These are phyloP conservation scores for Numida meleagris DNA, from an alignment of 2,113 vertebrate species.

Conservation along the genomic window DNA sequence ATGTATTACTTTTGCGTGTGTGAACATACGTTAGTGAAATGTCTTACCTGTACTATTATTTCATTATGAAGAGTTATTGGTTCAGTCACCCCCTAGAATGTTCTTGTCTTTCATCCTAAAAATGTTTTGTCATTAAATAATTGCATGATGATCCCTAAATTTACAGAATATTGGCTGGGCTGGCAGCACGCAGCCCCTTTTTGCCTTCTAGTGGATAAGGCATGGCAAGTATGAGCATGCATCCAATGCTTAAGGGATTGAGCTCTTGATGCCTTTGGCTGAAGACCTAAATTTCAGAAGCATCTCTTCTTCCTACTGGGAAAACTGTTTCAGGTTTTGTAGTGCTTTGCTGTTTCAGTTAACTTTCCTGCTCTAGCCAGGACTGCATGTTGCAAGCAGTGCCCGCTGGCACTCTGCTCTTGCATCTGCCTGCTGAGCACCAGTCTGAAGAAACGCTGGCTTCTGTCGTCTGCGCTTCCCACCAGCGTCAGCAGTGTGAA, in stretches of 20 bases:
- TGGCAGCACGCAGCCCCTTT: neutral
- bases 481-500: neutral
- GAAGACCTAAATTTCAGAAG: neutral
- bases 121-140: neutral
- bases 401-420: neutral
- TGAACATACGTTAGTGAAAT: neutral
- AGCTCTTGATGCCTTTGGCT: neutral
- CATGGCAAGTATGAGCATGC: fast-evolving
- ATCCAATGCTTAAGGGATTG: fast-evolving
- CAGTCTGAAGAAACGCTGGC: neutral
- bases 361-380: neutral
- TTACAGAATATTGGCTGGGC: neutral
- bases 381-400: neutral
- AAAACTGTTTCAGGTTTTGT: neutral
- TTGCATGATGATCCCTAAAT: neutral
- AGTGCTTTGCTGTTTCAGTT: neutral
- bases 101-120: neutral
- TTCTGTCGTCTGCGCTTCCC: neutral
- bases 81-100: too few species aligned
- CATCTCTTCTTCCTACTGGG: neutral
- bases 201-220: neutral
- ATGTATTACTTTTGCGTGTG: fast-evolving
- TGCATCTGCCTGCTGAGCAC: neutral
- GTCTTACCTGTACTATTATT: neutral
- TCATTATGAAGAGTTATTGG: too few species aligned